Base-by-base conservation (phyloP, 1,140 invertebrate species). In the Ectropis grisescens region DNA sequence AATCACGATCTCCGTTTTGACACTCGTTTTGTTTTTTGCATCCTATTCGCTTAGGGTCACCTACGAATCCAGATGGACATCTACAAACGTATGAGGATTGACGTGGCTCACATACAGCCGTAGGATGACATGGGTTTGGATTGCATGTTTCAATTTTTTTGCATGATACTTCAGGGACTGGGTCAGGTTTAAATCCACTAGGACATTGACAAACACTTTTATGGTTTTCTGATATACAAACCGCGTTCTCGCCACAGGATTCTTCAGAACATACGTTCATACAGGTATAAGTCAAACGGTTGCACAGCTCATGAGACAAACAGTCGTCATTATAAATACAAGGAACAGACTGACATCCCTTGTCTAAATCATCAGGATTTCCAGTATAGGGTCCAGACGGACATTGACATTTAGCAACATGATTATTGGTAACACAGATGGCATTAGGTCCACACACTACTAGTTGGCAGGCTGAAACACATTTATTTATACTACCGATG, bases 301-400 rank as follows among this genome's bases (percentile, higher is more conserved):
- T 91, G 52, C 93, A 95, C 22, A 93, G 75, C 61, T 95, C 91
- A 15, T 87, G 85, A 1, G 86, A 76, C 8, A 89, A 88, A 61
- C 93, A 95, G 56, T 95, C 93, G 13, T 88, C 86, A 51, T 94
- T 94, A 55, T 93, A 93, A 13, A 95, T 90, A 61, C 93, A 95
- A 5, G 92, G 90, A 1, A 95, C 93, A 13, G 86, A 83, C 65
- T 88, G 85, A 56, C 93, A 95, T 11, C 93, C 93, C 41, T 85
- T 84, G 12, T 80, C 78, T 0, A 85, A 67, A 59, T 95, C 91
- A 57, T 91, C 89, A 0, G 94, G 93, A 83, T 96, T 89, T 1
- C 94, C 94, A 4, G 91, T 89, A 62, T 88, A 94, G 0, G 90
- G 86, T 9, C 93, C 93, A 2, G 89, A 88, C 4, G 93, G 93